Base-by-base conservation (phyloP, 2,888 invertebrate genomes). In the Conops quadrifasciatus region DNA sequence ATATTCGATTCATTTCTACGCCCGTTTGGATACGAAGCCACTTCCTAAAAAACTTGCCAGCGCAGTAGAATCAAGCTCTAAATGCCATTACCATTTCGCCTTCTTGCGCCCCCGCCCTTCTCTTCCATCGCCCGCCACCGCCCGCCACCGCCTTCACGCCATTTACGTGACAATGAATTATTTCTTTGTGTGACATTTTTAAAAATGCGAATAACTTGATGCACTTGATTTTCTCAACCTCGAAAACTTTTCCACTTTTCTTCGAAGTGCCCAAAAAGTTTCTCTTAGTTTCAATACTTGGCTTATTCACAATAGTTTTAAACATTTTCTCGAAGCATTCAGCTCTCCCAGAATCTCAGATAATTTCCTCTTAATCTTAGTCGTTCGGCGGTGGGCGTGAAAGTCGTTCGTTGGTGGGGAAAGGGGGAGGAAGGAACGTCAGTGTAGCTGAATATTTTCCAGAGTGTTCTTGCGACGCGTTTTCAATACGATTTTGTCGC, bases 281-380 rank as follows among this genome's bases (percentile, higher is more conserved):
- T 26, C 65, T 45, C 11, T n/a, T n/a, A n/a, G n/a, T 67, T 67
- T 58, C 51, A 49, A 49, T 49, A 43, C 66, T 16, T 19, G 13
- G 24, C 53, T 53, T n/a, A 43, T 30, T 62, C 19, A 59, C 36
- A 43, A 62, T 15, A 62, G 67, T 67, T 24, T 21, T 9, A 36
- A n/a, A n/a, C 5, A 65, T 49, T 65, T 64, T 56, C 66, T 13
- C 36, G 65, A 13, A 30, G 11, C 66, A 16, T 56, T n/a, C 67
- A 59, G 15, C 47, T n/a, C n/a, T n/a, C n/a, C n/a, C 24, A 67
- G 53, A 49, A 30, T n/a, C 16, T 36, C 47, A 30, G 67, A 67
- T 67, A 60, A 67, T 67, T 59, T 60, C 28, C 47, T 60, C 67
- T 49, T 60, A 60, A 67, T 59, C 67, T 47, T n/a, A 9, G 58